Evolutionary conservation across 2,113 vertebrate species (phyloP).

Genomic region (Sialia sialis): DNA sequence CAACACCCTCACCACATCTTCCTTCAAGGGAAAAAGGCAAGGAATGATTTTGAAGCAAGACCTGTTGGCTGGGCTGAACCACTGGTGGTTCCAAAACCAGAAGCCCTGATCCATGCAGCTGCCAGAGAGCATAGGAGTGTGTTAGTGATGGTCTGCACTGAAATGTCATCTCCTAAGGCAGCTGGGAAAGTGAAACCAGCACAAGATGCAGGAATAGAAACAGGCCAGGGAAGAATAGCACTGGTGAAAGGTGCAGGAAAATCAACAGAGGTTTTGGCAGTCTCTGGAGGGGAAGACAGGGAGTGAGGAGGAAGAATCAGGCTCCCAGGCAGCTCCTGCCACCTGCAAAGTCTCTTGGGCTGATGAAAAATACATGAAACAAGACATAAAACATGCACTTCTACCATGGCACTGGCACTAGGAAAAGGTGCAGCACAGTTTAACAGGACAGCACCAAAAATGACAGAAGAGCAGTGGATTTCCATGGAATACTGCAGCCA

Average conservation of each 20-base stretch:
- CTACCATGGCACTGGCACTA: background rate
- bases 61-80: background rate
- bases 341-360: background rate
- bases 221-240: background rate
- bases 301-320: background rate
- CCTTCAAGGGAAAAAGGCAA: background rate
- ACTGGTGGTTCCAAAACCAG: background rate
- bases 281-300: background rate
- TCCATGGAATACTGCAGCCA: background rate
- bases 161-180: background rate
- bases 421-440: background rate
- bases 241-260: background rate
- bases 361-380: background rate
- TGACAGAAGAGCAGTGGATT: background rate
- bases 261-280: background rate
- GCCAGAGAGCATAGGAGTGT: background rate
- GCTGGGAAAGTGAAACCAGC: background rate
- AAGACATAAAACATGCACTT: background rate
- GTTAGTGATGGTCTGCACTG: background rate
- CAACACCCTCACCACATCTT: background rate
- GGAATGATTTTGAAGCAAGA: background rate
- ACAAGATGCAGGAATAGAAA: background rate
- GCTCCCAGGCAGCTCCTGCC: background rate
- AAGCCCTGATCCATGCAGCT: background rate
- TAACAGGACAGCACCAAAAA: background rate